Base-by-base conservation (phyloP, 2,888 invertebrate genomes). In the Taenaris catops region DNA sequence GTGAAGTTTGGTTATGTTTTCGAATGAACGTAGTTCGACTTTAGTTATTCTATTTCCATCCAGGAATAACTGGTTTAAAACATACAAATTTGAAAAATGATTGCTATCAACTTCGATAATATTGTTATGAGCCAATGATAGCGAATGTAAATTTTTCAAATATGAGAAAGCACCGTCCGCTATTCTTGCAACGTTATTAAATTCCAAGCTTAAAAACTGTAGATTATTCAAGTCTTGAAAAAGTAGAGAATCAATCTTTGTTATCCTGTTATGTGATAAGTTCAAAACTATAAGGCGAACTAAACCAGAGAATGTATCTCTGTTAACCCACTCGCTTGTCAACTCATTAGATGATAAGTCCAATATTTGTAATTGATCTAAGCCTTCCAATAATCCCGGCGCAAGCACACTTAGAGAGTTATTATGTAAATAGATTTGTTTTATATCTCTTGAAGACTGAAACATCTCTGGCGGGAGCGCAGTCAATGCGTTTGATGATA, bases 381-480 rank as follows among this genome's bases (percentile, higher is more conserved):
- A 79, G 39, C 91, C 91, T 68, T 92, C 92, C 37, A 95, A 79
- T 17, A 94, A 74, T 21, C 93, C 93, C 5, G 94, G 93, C 5
- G 93, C 93, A 28, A 95, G 81, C 2, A 92, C 92, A 48, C 91
- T 90, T 20, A 95, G 65, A 4, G 93, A 91, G 65, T 95, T 95
- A 62, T 94, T 94, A 57, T 92, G 91, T 32, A 94, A 83, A 57
- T 93, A 90, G 50, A 95, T 87, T 66, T 93, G 91, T 41, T 90
- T 89, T 24, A 95, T 83, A 49, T 92, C 91, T 45, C 90, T 87
- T n/a, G 92, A 91, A 20, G 91, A 90, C 57, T 92, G 89, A 63
- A 96, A 94, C 63, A 95, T 78, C 63, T 93, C 93, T 17, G 94
- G 92, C 3, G 95, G 95, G 49, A 96, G 78, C 4, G 92, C 92